Base-by-base conservation (phyloP, 2,888 invertebrate species). In the Lasioglossum leucozonium region DNA sequence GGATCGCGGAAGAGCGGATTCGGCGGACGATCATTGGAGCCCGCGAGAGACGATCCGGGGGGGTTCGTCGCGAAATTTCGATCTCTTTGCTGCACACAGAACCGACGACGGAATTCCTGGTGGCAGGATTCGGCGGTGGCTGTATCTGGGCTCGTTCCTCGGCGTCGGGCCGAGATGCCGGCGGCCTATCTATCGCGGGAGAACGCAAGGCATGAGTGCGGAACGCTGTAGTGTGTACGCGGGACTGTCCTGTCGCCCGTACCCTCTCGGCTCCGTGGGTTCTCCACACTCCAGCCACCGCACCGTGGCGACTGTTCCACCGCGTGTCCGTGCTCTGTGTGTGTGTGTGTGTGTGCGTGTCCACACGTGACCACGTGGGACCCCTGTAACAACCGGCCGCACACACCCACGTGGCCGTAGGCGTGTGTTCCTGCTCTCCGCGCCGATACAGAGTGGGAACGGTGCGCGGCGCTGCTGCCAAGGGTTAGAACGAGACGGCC, bases 191-290 rank as follows among this genome's bases (percentile, higher is more conserved):
- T 90, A 87, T 89, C 89, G 88, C 89, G 79, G 79, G 91, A 90
- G 91, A 91, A 89, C 89, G 91, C 86, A 84, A 89, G 87, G 84
- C 87, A 91, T 81, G 89, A 91, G 92, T 91, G 93, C 89, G 91
- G 91, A 92, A 91, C 91, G 93, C 81, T 89, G 92, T 92, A 91
- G 93, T 92, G 93, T 92, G 92, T 93, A 92, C 93, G 91, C 93
- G 93, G 93, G 90, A 93, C 93, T 93, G 93, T 93, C 93, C 93
- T 93, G 93, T 93, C 93, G 93, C 90, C 89, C 85, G 90, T 91
- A 91, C 87, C 90, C 91, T 90, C 89, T 30, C 30, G 80, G 87
- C 91, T 91, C 91, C 86, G 91, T 90, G 91, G 91, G 89, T 89
- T 92, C n/a, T n/a, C 91, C 91, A 89, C 91, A 91, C 91, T 91